Percentiles rank a stretch among this genome's conserved stretches.
phyloP scores from a whole-genome alignment of 2,113 vertebrate species.

The Plectropomus leopardus region DNA sequence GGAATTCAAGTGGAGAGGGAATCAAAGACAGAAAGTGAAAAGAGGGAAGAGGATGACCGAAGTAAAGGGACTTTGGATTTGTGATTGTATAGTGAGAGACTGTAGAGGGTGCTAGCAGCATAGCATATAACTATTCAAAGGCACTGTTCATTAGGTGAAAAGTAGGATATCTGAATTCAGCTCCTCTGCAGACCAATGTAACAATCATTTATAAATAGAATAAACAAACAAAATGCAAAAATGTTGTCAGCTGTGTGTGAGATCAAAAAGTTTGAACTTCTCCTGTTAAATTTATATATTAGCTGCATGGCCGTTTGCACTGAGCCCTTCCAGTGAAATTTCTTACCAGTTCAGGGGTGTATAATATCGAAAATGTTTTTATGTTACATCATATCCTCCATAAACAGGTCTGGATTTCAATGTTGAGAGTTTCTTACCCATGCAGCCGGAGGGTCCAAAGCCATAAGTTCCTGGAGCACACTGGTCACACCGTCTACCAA shows the following conservation, averaged over 20 bases:
- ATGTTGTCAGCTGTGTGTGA: background rate
- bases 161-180: background rate
- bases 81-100: background rate
- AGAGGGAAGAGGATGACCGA: background rate
- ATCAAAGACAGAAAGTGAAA: background rate
- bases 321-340: background rate
- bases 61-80: background rate
- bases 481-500: slow-evolving; percentile 89
- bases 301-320: background rate
- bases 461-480: slow-evolving; percentile 92
- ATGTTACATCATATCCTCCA: background rate
- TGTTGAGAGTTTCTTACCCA: slow-evolving; percentile 82
- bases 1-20: background rate
- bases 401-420: background rate
- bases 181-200: background rate
- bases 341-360: background rate
- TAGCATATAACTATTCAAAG: background rate
- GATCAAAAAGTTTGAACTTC: background rate
- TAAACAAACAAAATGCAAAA: background rate
- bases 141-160: background rate
- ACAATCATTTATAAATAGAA: background rate
- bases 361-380: background rate
- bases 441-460: slow-evolving; percentile 92
- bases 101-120: slow-evolving; percentile 63
- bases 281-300: background rate